phyloP scores from a whole-genome alignment of 2,888 invertebrate genomes.

The Pegoplata infirma region DNA sequence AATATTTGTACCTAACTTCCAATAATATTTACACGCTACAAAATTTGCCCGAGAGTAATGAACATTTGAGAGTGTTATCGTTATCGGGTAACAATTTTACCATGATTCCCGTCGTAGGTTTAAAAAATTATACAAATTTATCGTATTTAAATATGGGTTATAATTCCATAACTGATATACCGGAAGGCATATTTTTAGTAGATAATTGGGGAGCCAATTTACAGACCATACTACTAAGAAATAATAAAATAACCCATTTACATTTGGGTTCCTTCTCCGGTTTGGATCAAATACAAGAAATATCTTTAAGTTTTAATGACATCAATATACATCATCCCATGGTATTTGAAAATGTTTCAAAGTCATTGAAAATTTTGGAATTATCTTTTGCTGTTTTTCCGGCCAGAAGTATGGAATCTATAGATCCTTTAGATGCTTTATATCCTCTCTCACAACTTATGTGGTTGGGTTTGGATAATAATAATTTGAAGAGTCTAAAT shows the following conservation, averaged over 20 bases:
- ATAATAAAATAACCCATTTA: slow-evolving; percentile 88
- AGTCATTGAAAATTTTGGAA: slow-evolving; percentile 88
- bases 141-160: slow-evolving; percentile 94
- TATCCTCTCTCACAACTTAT: slow-evolving; percentile 86
- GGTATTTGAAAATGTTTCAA: slow-evolving; percentile 87
- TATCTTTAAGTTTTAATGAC: slow-evolving; percentile 94
- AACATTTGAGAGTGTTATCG: slow-evolving; percentile 86
- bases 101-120: slow-evolving; percentile 84
- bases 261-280: slow-evolving; percentile 86
- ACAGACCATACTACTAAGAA: slow-evolving; percentile 88
- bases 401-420: slow-evolving; percentile 73
- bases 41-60: slow-evolving; percentile 80
- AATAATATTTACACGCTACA: slow-evolving; percentile 84
- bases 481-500: slow-evolving; percentile 87
- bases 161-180: slow-evolving; percentile 89
- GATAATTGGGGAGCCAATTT: slow-evolving; percentile 87
- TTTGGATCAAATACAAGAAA: slow-evolving; percentile 88
- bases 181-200: slow-evolving; percentile 84
- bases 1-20: slow-evolving; percentile 90
- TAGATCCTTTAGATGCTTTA: slow-evolving; percentile 88
- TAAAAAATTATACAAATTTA: slow-evolving; percentile 86
- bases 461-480: slow-evolving; percentile 93
- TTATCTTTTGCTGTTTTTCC: slow-evolving; percentile 91
- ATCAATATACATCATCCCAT: slow-evolving; percentile 89
- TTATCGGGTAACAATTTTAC: slow-evolving; percentile 89